Evolutionary conservation across 1,140 invertebrate species (phyloP), one percentile per base, ranked within the genome.

Genomic region (Aculops lycopersici): DNA sequence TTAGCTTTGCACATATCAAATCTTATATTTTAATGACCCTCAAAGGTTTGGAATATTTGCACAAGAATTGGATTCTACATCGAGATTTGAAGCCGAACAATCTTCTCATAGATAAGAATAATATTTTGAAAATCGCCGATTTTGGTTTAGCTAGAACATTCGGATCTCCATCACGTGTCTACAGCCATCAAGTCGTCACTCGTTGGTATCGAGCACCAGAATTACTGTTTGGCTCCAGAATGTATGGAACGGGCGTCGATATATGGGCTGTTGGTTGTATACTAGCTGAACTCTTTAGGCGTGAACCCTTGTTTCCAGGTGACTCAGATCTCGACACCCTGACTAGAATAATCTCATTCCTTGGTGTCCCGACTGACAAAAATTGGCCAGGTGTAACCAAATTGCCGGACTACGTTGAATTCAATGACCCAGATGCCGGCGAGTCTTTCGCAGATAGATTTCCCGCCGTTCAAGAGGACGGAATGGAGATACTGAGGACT

Each of bases 191-290:
- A 63, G 92, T 98, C 37, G 88, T 95, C 0, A 97, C 88, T 12
- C 71, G 62, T 42, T 64, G 63, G 63, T 62, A 58, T 49, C 66
- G 83, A 54, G 68, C 76, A 35, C 90, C 92, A 14, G 92, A 98
- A 58, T 58, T 98, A 12, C 60, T 98, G 13, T 95, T 81, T 63
- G 92, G 90, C 35, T 79, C 86, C 1, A 64, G 77, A 37, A 73
- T 80, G 53, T 98, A 98, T 61, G 75, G 80, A 5, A 76, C 72
- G 39, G 81, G 79, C 4, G 73, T 97, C n/a, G 92, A 97, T 52
- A 88, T 94, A 62, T 98, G 90, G 90, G 84, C 90, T 14, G 67
- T 88, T 12, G 90, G 90, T 4, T 98, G 92, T 57, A 97, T 98
- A 53, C 54, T 97, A 44, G 90, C 83, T 1, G 92, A 98, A 60